Conservation (phyloP, 2,113 vertebrate genomes). For the Chaetops frenatus region DNA sequence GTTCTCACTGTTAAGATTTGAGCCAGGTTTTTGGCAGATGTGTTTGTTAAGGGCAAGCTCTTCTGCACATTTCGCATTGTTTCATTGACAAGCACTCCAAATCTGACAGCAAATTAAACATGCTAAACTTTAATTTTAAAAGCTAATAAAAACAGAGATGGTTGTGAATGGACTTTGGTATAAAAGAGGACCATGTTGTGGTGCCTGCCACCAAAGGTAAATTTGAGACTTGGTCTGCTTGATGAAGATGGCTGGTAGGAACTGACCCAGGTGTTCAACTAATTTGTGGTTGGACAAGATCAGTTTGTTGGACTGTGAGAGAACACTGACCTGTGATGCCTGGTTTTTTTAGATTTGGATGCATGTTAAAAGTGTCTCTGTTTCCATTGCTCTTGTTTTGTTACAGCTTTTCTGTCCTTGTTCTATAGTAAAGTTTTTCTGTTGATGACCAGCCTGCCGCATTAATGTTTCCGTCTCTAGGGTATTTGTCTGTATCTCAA, state of each 20-base stretch:
- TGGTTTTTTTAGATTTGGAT: conserved; percentile 34
- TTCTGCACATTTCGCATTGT: background rate
- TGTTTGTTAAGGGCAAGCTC: background rate
- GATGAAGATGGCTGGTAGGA: background rate
- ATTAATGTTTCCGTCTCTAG: conserved; percentile 67
- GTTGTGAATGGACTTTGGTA: background rate
- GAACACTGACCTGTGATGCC: conserved; percentile 36
- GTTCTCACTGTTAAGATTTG: conserved; percentile 47
- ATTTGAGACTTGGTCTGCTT: background rate
- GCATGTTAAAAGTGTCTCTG: conserved; percentile 76
- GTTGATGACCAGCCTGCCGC: conserved; percentile 55
- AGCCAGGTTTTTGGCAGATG: conserved; percentile 19
- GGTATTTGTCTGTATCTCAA: conserved; percentile 62
- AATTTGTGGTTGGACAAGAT: background rate
- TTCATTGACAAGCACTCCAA: background rate
- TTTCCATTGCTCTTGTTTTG: conserved; percentile 58
- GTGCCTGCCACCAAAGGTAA: background rate
- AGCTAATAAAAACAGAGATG: background rate
- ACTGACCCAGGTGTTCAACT: background rate
- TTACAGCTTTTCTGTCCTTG: conserved; percentile 46
- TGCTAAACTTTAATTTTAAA: background rate
- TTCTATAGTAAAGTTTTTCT: conserved; percentile 55
- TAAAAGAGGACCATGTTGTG: background rate
- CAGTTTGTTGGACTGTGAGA: background rate
- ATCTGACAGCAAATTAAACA: background rate